phyloP scores from a whole-genome alignment of 2,888 invertebrate genomes.

The Beris chalybata region DNA sequence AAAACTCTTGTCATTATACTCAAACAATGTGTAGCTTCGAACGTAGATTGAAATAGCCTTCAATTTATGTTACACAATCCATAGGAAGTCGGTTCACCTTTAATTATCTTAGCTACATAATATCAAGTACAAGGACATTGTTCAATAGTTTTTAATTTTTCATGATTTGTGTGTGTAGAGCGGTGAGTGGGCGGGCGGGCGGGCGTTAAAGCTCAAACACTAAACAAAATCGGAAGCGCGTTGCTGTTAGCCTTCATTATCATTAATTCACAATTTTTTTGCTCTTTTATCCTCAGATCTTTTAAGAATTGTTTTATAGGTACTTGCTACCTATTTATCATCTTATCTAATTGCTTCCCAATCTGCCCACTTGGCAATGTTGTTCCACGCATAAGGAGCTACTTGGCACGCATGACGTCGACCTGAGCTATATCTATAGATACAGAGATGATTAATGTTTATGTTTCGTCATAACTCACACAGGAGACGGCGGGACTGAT shows the following conservation, averaged over 20 bases:
- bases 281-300: background rate
- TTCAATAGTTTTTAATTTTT: background rate
- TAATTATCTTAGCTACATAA: constrained; percentile 11
- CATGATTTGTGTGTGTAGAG: background rate
- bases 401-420: too few relatives aligned
- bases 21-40: too few relatives aligned
- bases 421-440: too few relatives aligned
- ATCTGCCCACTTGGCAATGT: too few relatives aligned
- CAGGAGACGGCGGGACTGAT: too few relatives aligned
- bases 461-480: too few relatives aligned
- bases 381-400: too few relatives aligned
- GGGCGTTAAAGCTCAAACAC: constrained; percentile 1
- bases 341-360: too few relatives aligned
- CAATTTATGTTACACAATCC: constrained; percentile 4
- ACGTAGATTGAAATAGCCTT: background rate
- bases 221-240: background rate
- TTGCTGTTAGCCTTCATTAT: background rate
- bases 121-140: constrained; percentile 6
- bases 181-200: too few relatives aligned
- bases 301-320: background rate
- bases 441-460: too few relatives aligned
- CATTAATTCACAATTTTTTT: background rate
- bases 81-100: constrained; percentile 15
- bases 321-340: too few relatives aligned
- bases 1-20: too few relatives aligned